phyloP scores from a whole-genome alignment of 2,113 vertebrate genomes.

The Ovis aries region DNA sequence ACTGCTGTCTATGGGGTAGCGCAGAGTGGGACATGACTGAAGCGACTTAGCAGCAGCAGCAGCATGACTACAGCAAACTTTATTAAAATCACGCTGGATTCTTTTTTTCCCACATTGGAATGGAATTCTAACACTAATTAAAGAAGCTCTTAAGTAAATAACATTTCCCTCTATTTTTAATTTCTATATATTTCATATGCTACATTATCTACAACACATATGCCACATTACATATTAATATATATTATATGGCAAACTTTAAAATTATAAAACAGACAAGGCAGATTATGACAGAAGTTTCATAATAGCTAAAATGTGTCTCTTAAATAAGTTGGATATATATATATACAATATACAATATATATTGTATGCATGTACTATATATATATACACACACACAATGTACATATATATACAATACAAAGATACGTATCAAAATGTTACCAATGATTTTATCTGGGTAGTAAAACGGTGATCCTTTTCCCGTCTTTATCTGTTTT shows the following conservation, averaged over 20 bases:
- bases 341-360: too few relatives aligned
- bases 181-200: background rate
- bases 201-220: background rate
- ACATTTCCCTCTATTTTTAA: background rate
- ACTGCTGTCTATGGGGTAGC: too few relatives aligned
- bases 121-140: background rate
- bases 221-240: background rate
- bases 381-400: background rate
- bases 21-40: too few relatives aligned
- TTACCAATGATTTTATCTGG: background rate
- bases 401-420: background rate
- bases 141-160: background rate
- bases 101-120: background rate
- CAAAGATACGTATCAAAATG: background rate
- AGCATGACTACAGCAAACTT: background rate
- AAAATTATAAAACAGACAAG: background rate
- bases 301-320: background rate
- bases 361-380: background rate
- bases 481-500: background rate
- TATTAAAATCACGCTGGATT: background rate
- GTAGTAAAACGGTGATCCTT: background rate
- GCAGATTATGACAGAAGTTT: background rate
- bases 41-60: too few relatives aligned
- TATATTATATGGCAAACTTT: background rate
- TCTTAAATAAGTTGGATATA: slow-evolving; percentile 9